Evolutionary conservation across 2,888 invertebrate species (phyloP).

Genomic region (Lasius fuliginosus): DNA sequence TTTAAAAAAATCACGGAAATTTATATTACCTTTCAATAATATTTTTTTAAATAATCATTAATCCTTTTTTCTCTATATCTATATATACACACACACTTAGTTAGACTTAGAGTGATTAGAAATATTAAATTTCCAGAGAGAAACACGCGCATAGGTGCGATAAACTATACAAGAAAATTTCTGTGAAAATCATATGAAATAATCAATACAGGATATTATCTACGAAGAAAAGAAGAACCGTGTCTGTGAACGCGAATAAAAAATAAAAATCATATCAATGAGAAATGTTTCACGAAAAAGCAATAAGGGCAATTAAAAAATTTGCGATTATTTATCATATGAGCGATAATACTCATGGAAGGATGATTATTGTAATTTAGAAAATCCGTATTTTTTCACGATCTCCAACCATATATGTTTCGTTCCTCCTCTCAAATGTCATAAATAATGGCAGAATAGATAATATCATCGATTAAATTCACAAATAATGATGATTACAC

Average conservation of each 20-base stretch:
- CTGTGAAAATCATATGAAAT: no score
- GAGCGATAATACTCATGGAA: constrained; percentile 2
- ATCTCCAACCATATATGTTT: neutral
- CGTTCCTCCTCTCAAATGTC: neutral
- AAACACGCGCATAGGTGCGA: neutral
- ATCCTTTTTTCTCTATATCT: neutral
- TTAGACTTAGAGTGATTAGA: neutral
- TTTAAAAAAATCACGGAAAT: neutral
- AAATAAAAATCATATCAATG: neutral
- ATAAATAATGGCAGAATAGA: neutral
- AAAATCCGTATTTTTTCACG: neutral
- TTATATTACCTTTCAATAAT: neutral
- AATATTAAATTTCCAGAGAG: neutral
- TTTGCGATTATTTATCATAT: constrained; percentile 4
- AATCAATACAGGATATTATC: neutral
- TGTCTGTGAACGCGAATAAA: neutral
- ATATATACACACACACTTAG: neutral
- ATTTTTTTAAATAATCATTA: constrained; percentile 10
- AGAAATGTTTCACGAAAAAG: neutral
- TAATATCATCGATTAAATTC: constrained; percentile 35
- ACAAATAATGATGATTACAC: neutral
- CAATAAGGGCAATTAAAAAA: neutral
- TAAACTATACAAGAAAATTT: neutral
- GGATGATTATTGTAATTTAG: constrained; percentile 32
- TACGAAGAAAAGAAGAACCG: neutral